These are phyloP conservation scores for Temnopleurus reevesii DNA, from an alignment of 53 echinoderm and acorn worm genomes.

Conservation along the genomic window DNA sequence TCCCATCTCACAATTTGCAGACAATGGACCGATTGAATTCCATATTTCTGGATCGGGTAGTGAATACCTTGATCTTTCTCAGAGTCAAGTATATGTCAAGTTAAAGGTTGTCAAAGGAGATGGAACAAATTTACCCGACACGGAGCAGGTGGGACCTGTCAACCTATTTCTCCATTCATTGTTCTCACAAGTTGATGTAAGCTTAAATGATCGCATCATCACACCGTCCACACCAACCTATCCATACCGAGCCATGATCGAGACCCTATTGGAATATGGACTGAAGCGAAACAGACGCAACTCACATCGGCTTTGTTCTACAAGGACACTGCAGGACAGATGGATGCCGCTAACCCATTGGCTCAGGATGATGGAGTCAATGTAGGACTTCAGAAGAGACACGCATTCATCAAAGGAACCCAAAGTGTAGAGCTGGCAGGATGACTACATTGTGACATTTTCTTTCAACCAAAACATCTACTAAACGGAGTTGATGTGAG, in stretches of 20 bases:
- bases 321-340: slow-evolving; percentile 67
- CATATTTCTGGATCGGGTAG: slow-evolving; percentile 50
- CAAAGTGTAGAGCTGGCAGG: slow-evolving; percentile 62
- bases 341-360: slow-evolving; percentile 50
- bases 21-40: slow-evolving; percentile 61
- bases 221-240: slow-evolving; percentile 66
- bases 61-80: slow-evolving; percentile 62
- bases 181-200: slow-evolving; percentile 71
- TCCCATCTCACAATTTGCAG: slow-evolving; percentile 61
- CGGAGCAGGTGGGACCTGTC: slow-evolving; percentile 63
- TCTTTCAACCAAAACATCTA: slow-evolving; percentile 71
- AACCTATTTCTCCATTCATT: slow-evolving; percentile 70
- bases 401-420: slow-evolving; percentile 44
- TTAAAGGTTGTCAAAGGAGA: slow-evolving; percentile 58
- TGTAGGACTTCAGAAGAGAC: slow-evolving; percentile 60
- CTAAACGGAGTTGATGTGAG: slow-evolving; percentile 67
- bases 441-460: slow-evolving; percentile 65
- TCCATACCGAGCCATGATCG: slow-evolving; percentile 70
- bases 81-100: slow-evolving; percentile 59
- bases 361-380: slow-evolving; percentile 11
- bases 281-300: slow-evolving; percentile 57
- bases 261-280: slow-evolving; percentile 61
- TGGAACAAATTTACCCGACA: slow-evolving; percentile 50
- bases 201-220: slow-evolving; percentile 65
- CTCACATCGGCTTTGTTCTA: slow-evolving; percentile 62